A percentile compares a stretch with the other conserved stretches of the same genome.
These are phyloP conservation scores for Sula dactylatra DNA, from an alignment of 2,113 vertebrate species.

Conservation along the genomic window DNA sequence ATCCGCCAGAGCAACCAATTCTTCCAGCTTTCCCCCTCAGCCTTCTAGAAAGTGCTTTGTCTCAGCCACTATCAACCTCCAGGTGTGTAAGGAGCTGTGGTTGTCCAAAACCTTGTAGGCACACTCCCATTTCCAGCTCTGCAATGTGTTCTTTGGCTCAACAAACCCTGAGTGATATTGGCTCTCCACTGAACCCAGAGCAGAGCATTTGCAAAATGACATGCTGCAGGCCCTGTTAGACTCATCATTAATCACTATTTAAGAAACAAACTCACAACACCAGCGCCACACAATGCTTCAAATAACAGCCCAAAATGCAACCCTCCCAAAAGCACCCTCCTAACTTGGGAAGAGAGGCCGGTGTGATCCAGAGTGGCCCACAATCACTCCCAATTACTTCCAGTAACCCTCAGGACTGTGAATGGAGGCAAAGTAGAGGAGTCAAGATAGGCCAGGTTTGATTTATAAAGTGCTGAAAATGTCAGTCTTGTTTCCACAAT, in stretches of 20 bases:
- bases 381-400: not conserved
- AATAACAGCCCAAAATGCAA: not conserved
- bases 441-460: not conserved
- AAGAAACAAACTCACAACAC: not conserved
- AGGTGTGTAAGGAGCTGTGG: not conserved
- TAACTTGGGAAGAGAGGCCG: not conserved
- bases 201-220: not conserved
- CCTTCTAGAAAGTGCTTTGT: not conserved
- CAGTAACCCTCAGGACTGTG: not conserved
- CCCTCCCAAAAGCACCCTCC: not conserved
- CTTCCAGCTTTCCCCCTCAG: not conserved
- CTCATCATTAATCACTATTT: not conserved
- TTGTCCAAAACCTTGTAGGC: not conserved
- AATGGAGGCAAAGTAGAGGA: not conserved
- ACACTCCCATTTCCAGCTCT: not conserved
- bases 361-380: not conserved
- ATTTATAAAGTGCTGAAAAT: not conserved
- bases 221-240: not conserved
- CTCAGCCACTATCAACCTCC: not conserved
- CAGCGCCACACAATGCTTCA: not conserved
- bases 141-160: not conserved
- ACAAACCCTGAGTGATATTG: not conserved
- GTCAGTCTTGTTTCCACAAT: not conserved
- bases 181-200: not conserved
- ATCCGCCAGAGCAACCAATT: not conserved